Evolutionary conservation across 2,797 vertebrate species (phyloP), one percentile per base, ranked within the genome.

Genomic region (Rousettus madagascariensis): DNA sequence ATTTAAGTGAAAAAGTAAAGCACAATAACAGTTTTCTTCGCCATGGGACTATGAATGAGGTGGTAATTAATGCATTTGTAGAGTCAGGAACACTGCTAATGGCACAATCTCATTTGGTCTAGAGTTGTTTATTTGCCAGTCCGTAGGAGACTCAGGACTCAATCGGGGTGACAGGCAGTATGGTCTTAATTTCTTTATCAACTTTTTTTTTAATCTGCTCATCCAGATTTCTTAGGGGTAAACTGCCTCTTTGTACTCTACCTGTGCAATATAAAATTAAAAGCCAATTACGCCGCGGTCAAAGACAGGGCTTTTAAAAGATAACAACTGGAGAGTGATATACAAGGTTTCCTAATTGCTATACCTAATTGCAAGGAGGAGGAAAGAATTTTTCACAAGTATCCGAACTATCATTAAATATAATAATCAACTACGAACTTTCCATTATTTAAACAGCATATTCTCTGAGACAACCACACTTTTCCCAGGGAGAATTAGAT

Each of bases 251-350:
- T 94, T 93, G 93, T 86, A 97, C 90, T 85, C 93, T 95, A 86
- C 69, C 78, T 79, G 20, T 79, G 49, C 69, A 82, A 38, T 95
- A 79, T 90, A 82, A 96, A 97, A 96, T 94, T 85, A 95, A 96
- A 90, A 96, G 90, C 59, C 77, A 92, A 83, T 92, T 90, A 90
- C 15, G 66, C 22, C 41, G 43, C 36, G 9, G 0, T 66, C 84
- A 90, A 86, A 74, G 46, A 96, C 33, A 96, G 33, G 77, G 22
- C 53, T 91, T 89, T 95, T 90, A 92, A 93, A 97, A 72, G 79
- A 75, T 87, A 91, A 86, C 90, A 91, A 86, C 90, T 88, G 89
- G 86, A 96, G 46, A 95, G n/a, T 91, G 72, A 95, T 88, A 38
- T 53, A 53, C 49, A 71, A 71, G 57, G 84, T 82, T 94, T 93